Conservation (phyloP, 2,113 vertebrate species). For the Orthonyx spaldingii region DNA sequence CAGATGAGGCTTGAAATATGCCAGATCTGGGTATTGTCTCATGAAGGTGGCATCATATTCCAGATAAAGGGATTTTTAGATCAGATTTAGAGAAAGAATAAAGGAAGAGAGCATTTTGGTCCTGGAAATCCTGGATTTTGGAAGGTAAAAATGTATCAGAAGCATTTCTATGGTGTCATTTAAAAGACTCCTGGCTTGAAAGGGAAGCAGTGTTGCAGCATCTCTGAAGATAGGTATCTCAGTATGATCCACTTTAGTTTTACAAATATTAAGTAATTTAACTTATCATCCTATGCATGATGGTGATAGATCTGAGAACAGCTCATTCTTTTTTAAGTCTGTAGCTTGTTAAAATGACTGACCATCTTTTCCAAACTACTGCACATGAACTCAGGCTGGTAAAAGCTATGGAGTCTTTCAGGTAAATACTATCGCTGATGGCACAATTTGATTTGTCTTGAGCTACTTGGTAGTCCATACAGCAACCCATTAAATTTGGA, state of each 20-base stretch:
- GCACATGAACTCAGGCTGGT: background rate
- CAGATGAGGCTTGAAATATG: background rate
- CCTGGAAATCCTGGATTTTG: background rate
- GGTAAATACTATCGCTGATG: background rate
- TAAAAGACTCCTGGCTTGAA: background rate
- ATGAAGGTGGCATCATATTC: background rate
- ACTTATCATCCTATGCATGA: background rate
- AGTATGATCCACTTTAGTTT: background rate
- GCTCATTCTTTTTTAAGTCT: background rate
- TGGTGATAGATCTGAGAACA: background rate
- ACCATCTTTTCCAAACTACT: background rate
- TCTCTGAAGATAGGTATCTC: background rate
- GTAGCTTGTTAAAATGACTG: background rate
- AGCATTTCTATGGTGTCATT: background rate
- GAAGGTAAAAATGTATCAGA: background rate
- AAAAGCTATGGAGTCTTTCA: background rate
- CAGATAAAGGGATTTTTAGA: background rate
- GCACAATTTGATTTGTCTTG: background rate
- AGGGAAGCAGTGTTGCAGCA: background rate
- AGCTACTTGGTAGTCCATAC: background rate
- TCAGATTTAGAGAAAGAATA: background rate
- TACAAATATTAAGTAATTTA: background rate
- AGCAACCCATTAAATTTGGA: background rate
- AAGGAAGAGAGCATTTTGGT: background rate
- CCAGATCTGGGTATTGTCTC: background rate